A percentile compares a stretch with the other conserved stretches of the same genome.
phyloP scores from a whole-genome alignment of 2,113 vertebrate species.

The Solea solea region DNA sequence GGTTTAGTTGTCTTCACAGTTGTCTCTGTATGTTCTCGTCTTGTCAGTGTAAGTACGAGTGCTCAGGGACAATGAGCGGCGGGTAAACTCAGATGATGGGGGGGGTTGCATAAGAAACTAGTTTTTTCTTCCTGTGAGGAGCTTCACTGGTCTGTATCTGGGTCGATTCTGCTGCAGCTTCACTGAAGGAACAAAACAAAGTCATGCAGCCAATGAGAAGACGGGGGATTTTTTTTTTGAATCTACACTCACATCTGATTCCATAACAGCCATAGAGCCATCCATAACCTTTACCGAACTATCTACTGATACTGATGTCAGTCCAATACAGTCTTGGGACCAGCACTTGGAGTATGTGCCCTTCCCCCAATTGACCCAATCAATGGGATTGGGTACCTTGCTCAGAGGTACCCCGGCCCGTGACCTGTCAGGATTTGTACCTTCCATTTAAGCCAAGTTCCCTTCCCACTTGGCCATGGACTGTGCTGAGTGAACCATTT shows the following conservation, averaged over 20 bases:
- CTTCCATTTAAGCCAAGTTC: too few relatives aligned
- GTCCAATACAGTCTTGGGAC: too few relatives aligned
- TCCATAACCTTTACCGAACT: too few relatives aligned
- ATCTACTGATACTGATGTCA: too few relatives aligned
- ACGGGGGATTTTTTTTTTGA: conserved; percentile 10
- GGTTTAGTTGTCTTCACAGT: not conserved
- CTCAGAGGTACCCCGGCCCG: too few relatives aligned
- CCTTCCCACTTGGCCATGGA: too few relatives aligned
- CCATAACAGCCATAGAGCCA: not conserved
- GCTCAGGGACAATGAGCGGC: not conserved
- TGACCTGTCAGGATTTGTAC: too few relatives aligned
- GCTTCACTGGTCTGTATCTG: conserved; percentile 20
- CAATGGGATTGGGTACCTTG: too few relatives aligned
- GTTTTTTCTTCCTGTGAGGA: not conserved
- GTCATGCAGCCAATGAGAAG: conserved; percentile 13
- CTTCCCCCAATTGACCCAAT: too few relatives aligned
- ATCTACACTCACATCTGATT: conserved; percentile 8
- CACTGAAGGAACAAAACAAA: conserved; percentile 4
- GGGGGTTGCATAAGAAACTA: not conserved
- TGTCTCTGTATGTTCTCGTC: not conserved
- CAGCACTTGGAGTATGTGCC: too few relatives aligned
- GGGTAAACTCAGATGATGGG: not conserved
- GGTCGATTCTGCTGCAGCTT: conserved; percentile 56
- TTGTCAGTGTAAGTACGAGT: not conserved
- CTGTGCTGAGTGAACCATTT: too few relatives aligned